A percentile compares a stretch with the other conserved stretches of the same genome.
phyloP scores from a whole-genome alignment of 2,113 vertebrate genomes.

The Cygnus buccinator region DNA sequence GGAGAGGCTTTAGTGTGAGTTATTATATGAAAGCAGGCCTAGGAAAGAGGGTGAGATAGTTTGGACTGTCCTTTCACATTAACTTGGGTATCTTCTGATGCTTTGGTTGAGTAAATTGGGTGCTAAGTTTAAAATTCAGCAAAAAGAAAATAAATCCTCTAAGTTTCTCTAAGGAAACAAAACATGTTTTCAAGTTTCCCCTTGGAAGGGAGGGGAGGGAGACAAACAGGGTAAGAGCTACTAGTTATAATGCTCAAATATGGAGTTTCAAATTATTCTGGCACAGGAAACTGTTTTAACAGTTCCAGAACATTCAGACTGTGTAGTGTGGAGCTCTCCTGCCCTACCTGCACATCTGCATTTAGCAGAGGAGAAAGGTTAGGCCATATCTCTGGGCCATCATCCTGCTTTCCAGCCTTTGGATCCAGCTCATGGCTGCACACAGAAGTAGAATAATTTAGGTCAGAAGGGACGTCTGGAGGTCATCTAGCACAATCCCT shows the following conservation, averaged over 20 bases:
- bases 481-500: background rate
- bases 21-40: background rate
- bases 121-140: background rate
- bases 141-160: background rate
- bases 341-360: background rate
- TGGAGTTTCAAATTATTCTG: background rate
- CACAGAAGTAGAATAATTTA: background rate
- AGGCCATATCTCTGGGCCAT: background rate
- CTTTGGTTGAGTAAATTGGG: background rate
- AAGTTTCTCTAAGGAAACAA: background rate
- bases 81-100: background rate
- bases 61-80: background rate
- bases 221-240: background rate
- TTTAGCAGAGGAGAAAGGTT: background rate
- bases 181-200: background rate
- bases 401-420: background rate
- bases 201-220: background rate
- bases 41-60: background rate
- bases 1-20: background rate
- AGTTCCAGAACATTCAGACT: background rate
- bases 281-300: background rate
- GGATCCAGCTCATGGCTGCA: rapidly evolving
- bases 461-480: background rate
- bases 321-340: background rate
- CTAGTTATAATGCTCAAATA: background rate